Conservation (phyloP, 2,797 vertebrate species). For the Apogon hyalosoma region DNA sequence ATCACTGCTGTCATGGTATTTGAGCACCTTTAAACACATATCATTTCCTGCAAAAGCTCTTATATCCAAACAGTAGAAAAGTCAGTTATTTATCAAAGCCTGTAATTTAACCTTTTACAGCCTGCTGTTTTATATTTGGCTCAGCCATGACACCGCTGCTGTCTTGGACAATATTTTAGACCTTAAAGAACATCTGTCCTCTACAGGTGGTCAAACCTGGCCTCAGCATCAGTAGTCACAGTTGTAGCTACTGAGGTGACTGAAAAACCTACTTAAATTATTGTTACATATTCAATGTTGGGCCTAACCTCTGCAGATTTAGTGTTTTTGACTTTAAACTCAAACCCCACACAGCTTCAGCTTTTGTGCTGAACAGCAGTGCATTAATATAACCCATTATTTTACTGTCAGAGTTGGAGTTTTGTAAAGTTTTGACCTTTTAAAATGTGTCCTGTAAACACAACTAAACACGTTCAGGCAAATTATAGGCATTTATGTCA, state of each 20-base stretch:
- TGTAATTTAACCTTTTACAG: background rate
- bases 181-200: too few species aligned
- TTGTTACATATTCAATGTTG: constrained; percentile 8
- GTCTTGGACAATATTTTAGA: too few species aligned
- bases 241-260: too few species aligned
- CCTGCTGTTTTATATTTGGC: background rate
- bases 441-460: background rate
- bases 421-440: background rate
- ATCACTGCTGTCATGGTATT: background rate
- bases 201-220: too few species aligned
- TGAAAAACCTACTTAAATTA: background rate
- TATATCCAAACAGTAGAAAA: background rate
- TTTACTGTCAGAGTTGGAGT: too few species aligned
- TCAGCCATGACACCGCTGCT: too few species aligned
- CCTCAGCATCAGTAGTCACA: too few species aligned
- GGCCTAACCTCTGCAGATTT: constrained; percentile 21
- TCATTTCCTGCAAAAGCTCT: constrained; percentile 10
- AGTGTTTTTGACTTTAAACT: constrained; percentile 1
- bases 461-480: constrained; percentile 1
- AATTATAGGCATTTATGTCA: constrained; percentile 8
- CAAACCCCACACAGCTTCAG: too few species aligned
- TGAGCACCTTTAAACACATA: background rate
- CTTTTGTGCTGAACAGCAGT: background rate
- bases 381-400: background rate
- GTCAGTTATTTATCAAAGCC: background rate